phyloP scores from a whole-genome alignment of 2,888 invertebrate genomes.

The Geophilus truncorum region DNA sequence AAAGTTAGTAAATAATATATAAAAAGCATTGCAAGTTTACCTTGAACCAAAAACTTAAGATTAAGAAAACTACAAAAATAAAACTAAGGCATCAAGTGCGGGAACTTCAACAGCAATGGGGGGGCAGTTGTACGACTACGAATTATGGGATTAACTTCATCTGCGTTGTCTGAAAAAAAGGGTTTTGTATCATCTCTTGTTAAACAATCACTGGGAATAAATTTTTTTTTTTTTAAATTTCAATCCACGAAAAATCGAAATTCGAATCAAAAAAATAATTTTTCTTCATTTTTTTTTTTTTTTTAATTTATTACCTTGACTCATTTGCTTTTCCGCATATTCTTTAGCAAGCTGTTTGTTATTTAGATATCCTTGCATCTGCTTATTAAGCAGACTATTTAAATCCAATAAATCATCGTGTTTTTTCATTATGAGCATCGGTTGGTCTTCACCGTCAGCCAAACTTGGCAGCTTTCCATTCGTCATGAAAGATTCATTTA shows the following conservation, averaged over 20 bases:
- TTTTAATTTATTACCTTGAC: background rate
- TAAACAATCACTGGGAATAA: background rate
- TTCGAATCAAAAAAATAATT: background rate
- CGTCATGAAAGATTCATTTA: slow-evolving; percentile 34
- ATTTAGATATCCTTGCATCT: slow-evolving; percentile 3
- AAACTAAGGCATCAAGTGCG: background rate
- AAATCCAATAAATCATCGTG: slow-evolving; percentile 5
- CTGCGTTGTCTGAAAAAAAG: background rate
- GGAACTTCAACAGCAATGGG: background rate
- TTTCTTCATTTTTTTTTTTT: background rate
- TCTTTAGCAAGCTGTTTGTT: background rate
- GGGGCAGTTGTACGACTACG: background rate
- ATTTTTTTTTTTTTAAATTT: background rate
- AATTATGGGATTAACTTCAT: background rate
- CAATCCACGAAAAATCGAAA: too few relatives aligned
- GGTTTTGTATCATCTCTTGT: background rate
- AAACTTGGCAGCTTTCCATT: slow-evolving; percentile 29
- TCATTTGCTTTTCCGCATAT: background rate
- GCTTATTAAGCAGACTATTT: slow-evolving; percentile 25
- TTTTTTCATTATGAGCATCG: background rate
- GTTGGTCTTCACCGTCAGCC: slow-evolving; percentile 15
- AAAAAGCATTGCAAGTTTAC: background rate
- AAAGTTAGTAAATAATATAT: background rate
- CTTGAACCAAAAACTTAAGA: background rate
- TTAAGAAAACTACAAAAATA: background rate